phyloP scores from a whole-genome alignment of 2,888 invertebrate species.

The Macrophya annulata region DNA sequence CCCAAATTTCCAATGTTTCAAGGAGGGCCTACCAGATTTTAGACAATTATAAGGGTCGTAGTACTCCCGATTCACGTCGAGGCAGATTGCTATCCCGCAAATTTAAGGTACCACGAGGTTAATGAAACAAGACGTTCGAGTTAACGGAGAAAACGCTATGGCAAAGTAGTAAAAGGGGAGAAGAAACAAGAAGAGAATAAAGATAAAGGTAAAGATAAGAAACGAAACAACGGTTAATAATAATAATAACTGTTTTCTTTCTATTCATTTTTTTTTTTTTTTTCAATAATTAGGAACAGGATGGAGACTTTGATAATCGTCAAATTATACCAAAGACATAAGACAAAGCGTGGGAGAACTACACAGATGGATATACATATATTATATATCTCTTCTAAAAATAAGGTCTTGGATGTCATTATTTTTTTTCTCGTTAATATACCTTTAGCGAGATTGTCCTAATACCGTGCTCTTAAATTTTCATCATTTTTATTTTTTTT shows the following conservation, averaged over 20 bases:
- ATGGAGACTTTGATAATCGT: not conserved
- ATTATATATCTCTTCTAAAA: not conserved
- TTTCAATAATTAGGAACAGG: not conserved
- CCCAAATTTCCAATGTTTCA: conserved; percentile 16
- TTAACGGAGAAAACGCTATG: not conserved
- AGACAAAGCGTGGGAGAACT: not conserved
- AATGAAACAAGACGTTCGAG: conserved; percentile 51
- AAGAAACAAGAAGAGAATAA: not conserved
- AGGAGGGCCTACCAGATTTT: conserved; percentile 24
- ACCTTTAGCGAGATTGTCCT: not conserved
- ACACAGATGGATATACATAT: not conserved
- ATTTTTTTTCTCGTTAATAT: not conserved
- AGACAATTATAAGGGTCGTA: conserved; percentile 48
- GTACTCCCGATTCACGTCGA: conserved; percentile 26
- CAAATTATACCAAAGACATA: not conserved
- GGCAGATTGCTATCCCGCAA: conserved; percentile 46
- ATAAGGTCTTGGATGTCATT: not conserved
- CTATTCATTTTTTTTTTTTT: not conserved
- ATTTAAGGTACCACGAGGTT: conserved; percentile 44
- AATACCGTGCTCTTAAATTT: not conserved
- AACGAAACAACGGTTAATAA: not conserved
- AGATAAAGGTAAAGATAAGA: not conserved
- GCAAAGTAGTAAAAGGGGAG: not conserved
- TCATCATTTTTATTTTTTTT: not conserved
- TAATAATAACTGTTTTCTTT: not conserved